Evolutionary conservation across 2,888 invertebrate genomes (phyloP), one percentile per base, ranked within the genome.

Genomic region (Drosophila emarginata): DNA sequence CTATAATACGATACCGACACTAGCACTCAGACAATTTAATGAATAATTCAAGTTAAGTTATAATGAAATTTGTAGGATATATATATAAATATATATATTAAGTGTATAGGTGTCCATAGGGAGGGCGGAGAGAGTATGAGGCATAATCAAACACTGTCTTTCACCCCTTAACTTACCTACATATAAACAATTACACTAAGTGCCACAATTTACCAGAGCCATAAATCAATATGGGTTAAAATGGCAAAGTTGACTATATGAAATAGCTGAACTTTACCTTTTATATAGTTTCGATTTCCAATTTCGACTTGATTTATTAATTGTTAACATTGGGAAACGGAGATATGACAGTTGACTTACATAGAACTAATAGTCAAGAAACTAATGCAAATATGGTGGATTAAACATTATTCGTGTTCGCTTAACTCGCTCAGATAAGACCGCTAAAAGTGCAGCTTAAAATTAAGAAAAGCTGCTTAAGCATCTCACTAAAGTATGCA

Each of bases 131-230:
- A 14, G 14, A 39, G 14, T 6, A 5, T n/a, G 18, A 21, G 11
- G 18, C 21, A 45, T 62, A 67, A 74, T 74, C 68, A 67, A 32
- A 32, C 36, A 60, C 11, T 36, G 32, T 51, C n/a, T 26, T 14
- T 32, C 51, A 45, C 26, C 21, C 26, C 26, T 66, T 61, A 65
- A 68, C 72, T 71, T 75, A 72, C 56, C 63, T 64, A 70, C 66
- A 69, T 37, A 72, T 67, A 87, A 79, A 71, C 83, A 85, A 87
- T 87, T 88, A 75, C 65, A 71, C 77, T 82, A 87, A 87, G 88
- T 82, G 80, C 75, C 80, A 72, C 86, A 79, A 75, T 77, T 63
- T 61, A 63, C 64, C 40, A 32, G 40, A 60, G 57, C 62, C 83
- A 82, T 87, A 86, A 82, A 87, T 82, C 88, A 82, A 82, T 79